Base-by-base conservation (phyloP, 1,140 invertebrate species). In the Lethocerus indicus region DNA sequence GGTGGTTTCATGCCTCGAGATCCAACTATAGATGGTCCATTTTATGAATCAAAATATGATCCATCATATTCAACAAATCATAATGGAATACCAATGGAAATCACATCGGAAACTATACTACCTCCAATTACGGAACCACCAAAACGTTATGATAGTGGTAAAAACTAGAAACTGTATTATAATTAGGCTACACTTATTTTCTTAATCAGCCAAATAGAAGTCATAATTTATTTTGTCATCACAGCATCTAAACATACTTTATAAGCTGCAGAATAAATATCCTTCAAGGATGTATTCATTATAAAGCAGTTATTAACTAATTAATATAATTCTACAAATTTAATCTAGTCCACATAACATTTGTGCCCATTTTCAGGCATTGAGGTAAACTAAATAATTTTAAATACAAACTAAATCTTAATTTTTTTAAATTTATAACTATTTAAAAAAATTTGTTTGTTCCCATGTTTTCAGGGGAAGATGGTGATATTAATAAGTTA, bases 1-100 rank as follows among this genome's bases (percentile, higher is more conserved):
- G 72, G 79, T 65, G 79, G 79, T 46, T 83, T 83, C 61, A 63
- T 81, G 25, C 79, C 79, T 2, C 74, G 74, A 60, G 73, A 76
- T 25, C 63, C 69, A 14, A 67, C 73, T 21, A 67, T 74, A 13
- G 72, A 76, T 48, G 56, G 50, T 14, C 56, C 56, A 26, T 75
- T 69, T 55, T 76, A 71, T 54, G 67, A 70, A 25, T 26, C 49
- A 14, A 58, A 56, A 50, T 45, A 45, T 41, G 50, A 57, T 23
- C 23, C 28, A n/a, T 24, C 43, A 13, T 76, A 72, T 52, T 67
- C 67, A 25, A 68, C 70, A 2, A 70, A 44, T 26, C 3, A 21
- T 21, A 24, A 42, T 20, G 32, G 20, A 47, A 43, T 37, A 28
- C 28, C 20, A 39, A 36, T 42, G 29, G 43, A 37, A 27, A 39